phyloP scores from a whole-genome alignment of 2,113 vertebrate species.

The Sinocyclocheilus anophthalmus region DNA sequence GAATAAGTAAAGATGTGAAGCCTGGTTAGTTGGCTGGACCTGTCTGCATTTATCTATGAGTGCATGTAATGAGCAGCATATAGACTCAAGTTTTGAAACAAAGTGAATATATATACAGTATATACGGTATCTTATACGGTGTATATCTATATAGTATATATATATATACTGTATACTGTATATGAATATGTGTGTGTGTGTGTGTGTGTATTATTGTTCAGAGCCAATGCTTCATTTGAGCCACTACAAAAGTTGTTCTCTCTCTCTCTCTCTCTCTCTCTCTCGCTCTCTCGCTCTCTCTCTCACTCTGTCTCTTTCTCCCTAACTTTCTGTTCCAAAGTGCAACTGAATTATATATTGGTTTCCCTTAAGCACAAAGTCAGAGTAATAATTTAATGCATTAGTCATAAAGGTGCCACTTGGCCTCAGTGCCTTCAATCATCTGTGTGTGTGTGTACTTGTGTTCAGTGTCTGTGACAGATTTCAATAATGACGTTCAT shows the following conservation, averaged over 20 bases:
- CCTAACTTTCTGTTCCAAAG: not conserved
- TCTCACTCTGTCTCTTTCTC: not conserved
- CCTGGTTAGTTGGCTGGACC: not conserved
- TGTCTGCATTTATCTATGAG: not conserved
- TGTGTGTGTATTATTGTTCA: not conserved
- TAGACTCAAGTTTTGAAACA: not conserved
- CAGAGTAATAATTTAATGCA: slow-evolving; percentile 41
- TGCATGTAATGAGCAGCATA: not conserved
- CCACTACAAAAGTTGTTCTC: not conserved
- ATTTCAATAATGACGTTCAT: too few species aligned
- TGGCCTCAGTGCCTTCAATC: slow-evolving; percentile 20
- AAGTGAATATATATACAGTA: not conserved
- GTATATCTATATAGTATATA: too few species aligned
- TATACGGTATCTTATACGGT: too few species aligned
- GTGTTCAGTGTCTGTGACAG: too few species aligned
- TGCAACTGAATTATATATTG: slow-evolving; percentile 46
- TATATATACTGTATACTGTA: too few species aligned
- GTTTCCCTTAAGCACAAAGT: slow-evolving; percentile 42
- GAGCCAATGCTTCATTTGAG: not conserved
- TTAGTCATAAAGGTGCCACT: slow-evolving; percentile 34
- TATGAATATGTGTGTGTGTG: not conserved
- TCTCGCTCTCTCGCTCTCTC: too few species aligned
- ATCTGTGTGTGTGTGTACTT: slow-evolving; percentile 4
- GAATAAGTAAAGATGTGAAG: slow-evolving; percentile 14
- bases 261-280: too few species aligned